Evolutionary conservation across 2,113 vertebrate genomes (phyloP).

Genomic region (Aegithalos caudatus): DNA sequence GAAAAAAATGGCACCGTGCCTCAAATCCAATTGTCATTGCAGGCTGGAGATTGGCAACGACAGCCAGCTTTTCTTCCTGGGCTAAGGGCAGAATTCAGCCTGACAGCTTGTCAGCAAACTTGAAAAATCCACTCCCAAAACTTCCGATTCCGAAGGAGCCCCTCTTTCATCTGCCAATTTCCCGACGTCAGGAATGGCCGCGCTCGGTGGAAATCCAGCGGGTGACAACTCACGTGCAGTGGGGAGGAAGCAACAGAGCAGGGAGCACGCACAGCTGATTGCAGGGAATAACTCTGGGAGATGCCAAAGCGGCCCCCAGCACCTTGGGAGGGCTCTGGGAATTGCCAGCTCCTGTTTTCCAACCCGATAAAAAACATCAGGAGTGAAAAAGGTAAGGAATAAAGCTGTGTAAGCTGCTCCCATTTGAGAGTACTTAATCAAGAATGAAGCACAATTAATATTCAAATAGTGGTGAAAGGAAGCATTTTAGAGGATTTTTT

Average conservation of each 20-base stretch:
- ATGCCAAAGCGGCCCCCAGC: background rate
- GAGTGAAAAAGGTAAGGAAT: background rate
- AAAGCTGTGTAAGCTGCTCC: background rate
- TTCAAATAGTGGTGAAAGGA: background rate
- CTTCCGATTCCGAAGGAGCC: conserved; percentile 70
- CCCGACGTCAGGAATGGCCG: conserved; percentile 59
- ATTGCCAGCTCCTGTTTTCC: background rate
- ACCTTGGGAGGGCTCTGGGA: background rate
- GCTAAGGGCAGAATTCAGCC: conserved; percentile 74
- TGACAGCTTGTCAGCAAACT: conserved; percentile 83
- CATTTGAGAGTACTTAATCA: background rate
- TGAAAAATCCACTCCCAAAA: conserved; percentile 75
- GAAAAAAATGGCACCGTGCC: conserved; percentile 1
- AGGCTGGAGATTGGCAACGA: conserved; percentile 72
- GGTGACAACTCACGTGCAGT: conserved; percentile 67
- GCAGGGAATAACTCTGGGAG: background rate
- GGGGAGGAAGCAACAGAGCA: conserved; percentile 38
- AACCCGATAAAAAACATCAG: rapidly evolving
- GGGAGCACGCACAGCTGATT: background rate
- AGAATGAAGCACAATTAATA: background rate
- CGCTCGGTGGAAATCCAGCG: conserved; percentile 38
- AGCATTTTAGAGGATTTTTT: background rate
- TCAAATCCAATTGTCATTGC: conserved; percentile 50
- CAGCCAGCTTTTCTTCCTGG: conserved; percentile 74
- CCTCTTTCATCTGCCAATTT: conserved; percentile 78